Base-by-base conservation (phyloP, 2,888 invertebrate genomes). In the Drosophila putrida region DNA sequence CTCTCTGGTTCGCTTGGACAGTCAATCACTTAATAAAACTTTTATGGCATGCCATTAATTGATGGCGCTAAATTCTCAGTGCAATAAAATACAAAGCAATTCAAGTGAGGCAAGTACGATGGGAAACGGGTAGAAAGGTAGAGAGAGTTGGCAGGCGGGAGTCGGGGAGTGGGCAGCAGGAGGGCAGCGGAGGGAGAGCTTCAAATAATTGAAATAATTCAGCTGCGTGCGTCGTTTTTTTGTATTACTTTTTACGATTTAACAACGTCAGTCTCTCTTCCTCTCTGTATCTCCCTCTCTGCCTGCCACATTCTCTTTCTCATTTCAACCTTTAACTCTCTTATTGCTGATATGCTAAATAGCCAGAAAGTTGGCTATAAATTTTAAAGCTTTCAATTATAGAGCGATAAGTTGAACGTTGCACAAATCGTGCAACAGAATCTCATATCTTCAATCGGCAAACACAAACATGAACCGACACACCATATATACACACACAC, bases 11-110 rank as follows among this genome's bases (percentile, higher is more conserved):
- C 8, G 20, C 20, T 20, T 20, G 85, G 82, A 75, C 82, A 88
- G 88, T 87, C 84, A 87, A 87, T 84, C 88, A 84, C 87, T 89
- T 89, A 82, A 88, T 88, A 87, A 77, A 84, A 80, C 69, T 85
- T 89, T 87, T 88, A 87, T 85, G 71, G 89, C 83, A 66, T 67
- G 71, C 82, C 86, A 88, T 85, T 89, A 89, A 85, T 85, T 89
- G 85, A 88, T 85, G 71, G 71, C 66, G 75, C 75, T 75, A 71
- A 77, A 77, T 78, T 78, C 70, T 50, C 75, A 61, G 59, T 70
- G 76, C 77, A 75, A 79, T 78, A 78, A 78, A 78, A 77, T 36
- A 71, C 65, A 75, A 70, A 62, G 66, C 65, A 69, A 63, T 61
- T 60, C 31, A 58, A 50, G 27, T 44, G 15, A 28, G 43, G 27